phyloP scores from a whole-genome alignment of 1,140 invertebrate genomes.

The Drosophila punjabiensis region DNA sequence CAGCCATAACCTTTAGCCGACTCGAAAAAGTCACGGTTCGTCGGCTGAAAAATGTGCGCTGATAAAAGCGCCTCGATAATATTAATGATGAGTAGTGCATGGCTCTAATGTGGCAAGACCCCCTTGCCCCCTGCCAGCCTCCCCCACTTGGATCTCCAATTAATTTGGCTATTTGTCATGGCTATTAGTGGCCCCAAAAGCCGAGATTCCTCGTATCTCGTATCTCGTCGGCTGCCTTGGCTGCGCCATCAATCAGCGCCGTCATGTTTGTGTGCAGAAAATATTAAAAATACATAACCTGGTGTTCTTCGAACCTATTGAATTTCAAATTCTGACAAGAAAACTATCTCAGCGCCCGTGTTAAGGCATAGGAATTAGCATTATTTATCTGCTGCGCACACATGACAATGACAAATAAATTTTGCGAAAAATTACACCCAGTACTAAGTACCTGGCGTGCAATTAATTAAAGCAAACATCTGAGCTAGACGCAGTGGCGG shows the following conservation, averaged over 20 bases:
- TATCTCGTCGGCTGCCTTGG: neutral
- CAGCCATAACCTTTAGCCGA: conserved; percentile 52
- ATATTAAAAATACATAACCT: conserved; percentile 18
- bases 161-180: conserved; percentile 79
- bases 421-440: conserved; percentile 62
- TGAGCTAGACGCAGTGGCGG: conserved; percentile 2
- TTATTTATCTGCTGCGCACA: conserved; percentile 63
- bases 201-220: conserved; percentile 23
- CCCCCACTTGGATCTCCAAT: conserved; percentile 32
- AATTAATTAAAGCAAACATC: conserved; percentile 78
- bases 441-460: conserved; percentile 70
- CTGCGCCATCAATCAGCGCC: conserved; percentile 35
- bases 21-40: conserved; percentile 63
- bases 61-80: conserved; percentile 72
- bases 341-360: conserved; percentile 71
- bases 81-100: conserved; percentile 74
- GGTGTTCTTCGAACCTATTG: conserved; percentile 38
- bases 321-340: conserved; percentile 65
- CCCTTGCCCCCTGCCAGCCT: neutral
- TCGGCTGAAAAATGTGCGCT: conserved; percentile 62
- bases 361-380: conserved; percentile 64
- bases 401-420: conserved; percentile 81
- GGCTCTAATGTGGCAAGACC: conserved; percentile 52
- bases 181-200: conserved; percentile 61
- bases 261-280: conserved; percentile 5